A percentile compares a stretch with the other conserved stretches of the same genome.
These are phyloP conservation scores for Silurus meridionalis DNA, from an alignment of 2,113 vertebrate species.

Conservation along the genomic window DNA sequence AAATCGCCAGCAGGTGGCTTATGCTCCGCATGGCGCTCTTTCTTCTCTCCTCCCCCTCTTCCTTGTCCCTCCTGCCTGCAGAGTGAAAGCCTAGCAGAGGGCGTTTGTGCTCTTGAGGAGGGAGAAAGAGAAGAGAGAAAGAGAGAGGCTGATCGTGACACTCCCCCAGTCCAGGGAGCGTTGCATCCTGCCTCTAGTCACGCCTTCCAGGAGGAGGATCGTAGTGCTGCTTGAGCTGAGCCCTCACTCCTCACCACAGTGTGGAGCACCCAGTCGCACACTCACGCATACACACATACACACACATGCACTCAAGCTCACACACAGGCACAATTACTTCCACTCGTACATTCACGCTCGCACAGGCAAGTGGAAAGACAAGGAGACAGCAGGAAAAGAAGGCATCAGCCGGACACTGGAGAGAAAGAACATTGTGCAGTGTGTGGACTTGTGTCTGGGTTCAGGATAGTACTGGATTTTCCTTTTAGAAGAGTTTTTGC, in stretches of 20 bases:
- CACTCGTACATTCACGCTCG: slow-evolving; percentile 22
- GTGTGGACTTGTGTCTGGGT: background rate
- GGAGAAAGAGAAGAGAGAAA: slow-evolving; percentile 51
- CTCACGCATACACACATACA: slow-evolving; percentile 50
- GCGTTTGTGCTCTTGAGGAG: slow-evolving; percentile 51
- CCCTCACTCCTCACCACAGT: slow-evolving; percentile 70
- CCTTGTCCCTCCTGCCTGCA: slow-evolving; percentile 64
- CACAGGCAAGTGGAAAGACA: slow-evolving; percentile 37
- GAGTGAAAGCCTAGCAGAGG: slow-evolving; percentile 77
- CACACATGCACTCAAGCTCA: slow-evolving; percentile 61
- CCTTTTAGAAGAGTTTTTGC: slow-evolving; percentile 47
- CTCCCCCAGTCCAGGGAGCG: slow-evolving; percentile 75
- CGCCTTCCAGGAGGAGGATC: slow-evolving; percentile 67
- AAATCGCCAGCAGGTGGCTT: slow-evolving; percentile 78
- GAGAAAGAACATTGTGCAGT: slow-evolving; percentile 12
- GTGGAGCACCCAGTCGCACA: slow-evolving; percentile 73
- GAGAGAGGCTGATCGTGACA: slow-evolving; percentile 77
- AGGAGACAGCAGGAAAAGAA: slow-evolving; percentile 42
- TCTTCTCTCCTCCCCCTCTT: slow-evolving; percentile 56
- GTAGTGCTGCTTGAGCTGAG: slow-evolving; percentile 68
- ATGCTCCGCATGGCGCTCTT: slow-evolving; percentile 56
- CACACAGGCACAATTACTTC: slow-evolving; percentile 53
- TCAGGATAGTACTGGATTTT: slow-evolving; percentile 41
- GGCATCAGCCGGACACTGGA: slow-evolving; percentile 17
- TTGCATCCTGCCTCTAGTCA: slow-evolving; percentile 72